Evolutionary conservation across 37 sponge, comb jelly and placozoan species (phyloP).

Genomic region (Hexactinellida sp.): DNA sequence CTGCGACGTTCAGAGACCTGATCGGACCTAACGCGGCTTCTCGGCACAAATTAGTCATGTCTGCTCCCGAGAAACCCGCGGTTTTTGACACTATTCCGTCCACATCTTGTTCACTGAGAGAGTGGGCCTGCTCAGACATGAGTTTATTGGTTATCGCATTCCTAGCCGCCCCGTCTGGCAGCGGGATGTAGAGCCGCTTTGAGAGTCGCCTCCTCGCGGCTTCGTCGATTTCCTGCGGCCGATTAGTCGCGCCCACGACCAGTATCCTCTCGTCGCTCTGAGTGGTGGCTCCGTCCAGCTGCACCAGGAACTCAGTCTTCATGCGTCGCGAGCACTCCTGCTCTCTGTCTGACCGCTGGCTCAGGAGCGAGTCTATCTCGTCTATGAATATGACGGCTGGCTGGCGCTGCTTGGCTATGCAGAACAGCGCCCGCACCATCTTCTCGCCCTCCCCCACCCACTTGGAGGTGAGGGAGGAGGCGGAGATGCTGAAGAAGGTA

Average conservation of each 20-base stretch:
- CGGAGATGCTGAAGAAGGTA: conserved; percentile 99
- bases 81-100: conserved; percentile 31
- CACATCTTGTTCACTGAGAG: conserved; percentile 48
- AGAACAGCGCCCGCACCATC: conserved; percentile 96
- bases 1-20: conserved; percentile 40
- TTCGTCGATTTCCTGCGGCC: conserved; percentile 98
- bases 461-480: conserved; percentile 96
- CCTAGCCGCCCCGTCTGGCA: conserved; percentile 73
- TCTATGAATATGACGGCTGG: conserved; percentile 99
- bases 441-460: conserved; percentile 99
- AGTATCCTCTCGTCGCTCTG: conserved; percentile 57
- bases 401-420: conserved; percentile 81
- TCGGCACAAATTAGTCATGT: conserved; percentile 83
- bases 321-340: conserved; percentile 93
- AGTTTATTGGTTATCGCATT: conserved; percentile 60
- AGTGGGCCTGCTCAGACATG: conserved; percentile 47
- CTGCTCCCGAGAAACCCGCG: conserved; percentile 94
- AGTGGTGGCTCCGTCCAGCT: conserved; percentile 92
- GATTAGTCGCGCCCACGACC: conserved; percentile 46
- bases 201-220: conserved; percentile 86
- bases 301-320: conserved; percentile 96
- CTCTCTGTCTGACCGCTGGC: conserved; percentile 84
- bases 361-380: conserved; percentile 93
- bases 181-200: conserved; percentile 94
- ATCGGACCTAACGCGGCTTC: conserved; percentile 91